Conservation (phyloP, 2,888 invertebrate genomes). For the Arge pagana region DNA sequence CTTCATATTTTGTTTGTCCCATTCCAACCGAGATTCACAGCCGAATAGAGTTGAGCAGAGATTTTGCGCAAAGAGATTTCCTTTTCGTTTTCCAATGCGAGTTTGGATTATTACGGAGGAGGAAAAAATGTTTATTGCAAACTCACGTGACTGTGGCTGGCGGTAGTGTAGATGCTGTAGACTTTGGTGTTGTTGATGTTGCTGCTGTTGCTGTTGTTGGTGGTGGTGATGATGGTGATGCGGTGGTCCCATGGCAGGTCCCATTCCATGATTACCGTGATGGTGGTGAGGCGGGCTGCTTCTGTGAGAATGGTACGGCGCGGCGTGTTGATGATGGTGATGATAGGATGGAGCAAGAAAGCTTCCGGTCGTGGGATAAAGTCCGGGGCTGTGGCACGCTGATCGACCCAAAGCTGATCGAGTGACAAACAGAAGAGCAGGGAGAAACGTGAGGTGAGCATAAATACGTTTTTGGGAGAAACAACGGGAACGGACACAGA, state of each 20-base stretch:
- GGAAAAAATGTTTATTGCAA: too few relatives aligned
- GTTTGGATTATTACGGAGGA: too few relatives aligned
- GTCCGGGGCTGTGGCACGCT: conserved; percentile 55
- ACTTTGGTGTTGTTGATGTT: conserved; percentile 49
- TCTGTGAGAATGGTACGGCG: conserved; percentile 53
- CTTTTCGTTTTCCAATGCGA: too few relatives aligned
- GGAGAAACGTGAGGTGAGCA: background rate
- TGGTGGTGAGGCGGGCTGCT: conserved; percentile 51
- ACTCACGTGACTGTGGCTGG: conserved; percentile 54
- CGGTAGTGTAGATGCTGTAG: conserved; percentile 55
- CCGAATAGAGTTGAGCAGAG: too few relatives aligned
- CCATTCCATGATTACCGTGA: conserved; percentile 48
- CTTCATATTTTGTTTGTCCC: too few relatives aligned
- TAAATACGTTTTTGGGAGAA: background rate
- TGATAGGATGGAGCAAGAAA: conserved; percentile 54
- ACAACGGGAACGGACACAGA: background rate
- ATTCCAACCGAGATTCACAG: too few relatives aligned
- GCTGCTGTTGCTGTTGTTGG: conserved; percentile 47
- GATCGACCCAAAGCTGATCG: conserved; percentile 49
- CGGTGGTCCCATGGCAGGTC: conserved; percentile 55
- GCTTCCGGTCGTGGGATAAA: conserved; percentile 51
- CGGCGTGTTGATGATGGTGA: conserved; percentile 52
- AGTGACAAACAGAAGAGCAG: background rate
- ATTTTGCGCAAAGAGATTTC: too few relatives aligned
- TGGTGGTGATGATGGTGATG: conserved; percentile 50